Evolutionary conservation across 2,113 vertebrate species (phyloP), one percentile per base, ranked within the genome.

Genomic region (Chaenocephalus aceratus): DNA sequence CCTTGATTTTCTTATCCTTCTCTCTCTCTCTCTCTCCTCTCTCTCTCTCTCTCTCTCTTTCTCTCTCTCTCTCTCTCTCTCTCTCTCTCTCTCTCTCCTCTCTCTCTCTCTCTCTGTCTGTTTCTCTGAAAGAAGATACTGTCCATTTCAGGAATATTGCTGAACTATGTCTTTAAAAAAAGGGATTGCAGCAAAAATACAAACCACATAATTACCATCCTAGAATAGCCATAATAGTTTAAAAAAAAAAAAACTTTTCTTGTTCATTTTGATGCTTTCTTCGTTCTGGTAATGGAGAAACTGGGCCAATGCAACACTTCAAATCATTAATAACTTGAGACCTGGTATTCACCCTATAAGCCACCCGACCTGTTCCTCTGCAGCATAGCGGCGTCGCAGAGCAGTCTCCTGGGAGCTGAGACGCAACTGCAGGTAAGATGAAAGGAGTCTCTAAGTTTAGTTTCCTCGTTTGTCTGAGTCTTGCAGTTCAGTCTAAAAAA

Each of bases 401-500:
- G 3, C 16, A 7, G 52, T 60, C 85, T 70, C 78, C 56, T 13
- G 67, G 81, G 85, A 90, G 51, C 80, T 57, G 57, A 78, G 75
- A 60, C 60, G 54, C 18, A 46, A 67, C 57, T 91, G 67, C 78
- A 79, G 64, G 67, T 72, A 77, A 70, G 36, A 75, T 49, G 45
- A 80, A 60, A 68, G 1, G 7, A 57, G 48, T 51, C 10, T 61
- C 79, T 65, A 90, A 85, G 80, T 84, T 85, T 86, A 77, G 79
- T 69, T 44, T 41, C 52, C 72, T 65, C 16, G 2, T 80, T 87
- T 86, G 69, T 88, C 48, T 79, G 45, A 60, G 53, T 49, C 62
- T 80, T 41, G 59, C 34, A 1, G 26, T 73, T 75, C 62, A n/a
- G 56, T 71, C 15, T 41, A 10, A 56, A 51, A 30, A 75, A 76